phyloP scores from a whole-genome alignment of 2,113 vertebrate species.

The Excalfactoria chinensis region DNA sequence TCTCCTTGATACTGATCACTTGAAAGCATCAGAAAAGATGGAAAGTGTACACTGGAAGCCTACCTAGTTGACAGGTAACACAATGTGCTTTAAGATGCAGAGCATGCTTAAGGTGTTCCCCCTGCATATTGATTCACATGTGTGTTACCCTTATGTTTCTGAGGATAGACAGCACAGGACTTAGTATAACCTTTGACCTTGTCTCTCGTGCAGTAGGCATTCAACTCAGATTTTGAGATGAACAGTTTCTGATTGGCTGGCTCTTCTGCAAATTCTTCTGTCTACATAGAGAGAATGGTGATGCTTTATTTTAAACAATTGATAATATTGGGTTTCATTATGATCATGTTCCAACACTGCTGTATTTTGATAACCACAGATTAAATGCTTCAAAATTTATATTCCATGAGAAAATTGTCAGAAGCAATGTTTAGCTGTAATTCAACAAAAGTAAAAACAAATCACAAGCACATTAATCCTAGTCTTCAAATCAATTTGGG shows the following conservation, averaged over 20 bases:
- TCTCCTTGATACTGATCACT: background rate
- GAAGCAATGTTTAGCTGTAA: background rate
- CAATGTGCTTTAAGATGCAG: background rate
- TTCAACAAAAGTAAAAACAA: background rate
- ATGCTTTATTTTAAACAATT: background rate
- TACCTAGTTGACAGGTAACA: background rate
- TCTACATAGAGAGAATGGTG: background rate
- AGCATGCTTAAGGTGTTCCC: background rate
- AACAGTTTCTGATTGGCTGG: background rate
- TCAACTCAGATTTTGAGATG: background rate
- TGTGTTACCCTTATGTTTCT: background rate
- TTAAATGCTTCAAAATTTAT: background rate
- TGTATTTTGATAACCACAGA: background rate
- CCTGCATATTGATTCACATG: background rate
- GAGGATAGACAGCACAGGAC: background rate
- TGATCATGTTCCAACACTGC: rapidly evolving
- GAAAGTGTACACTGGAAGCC: background rate
- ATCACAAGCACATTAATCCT: background rate
- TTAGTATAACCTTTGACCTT: background rate
- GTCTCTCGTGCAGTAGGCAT: background rate
- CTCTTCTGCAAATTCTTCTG: background rate
- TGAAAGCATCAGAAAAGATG: background rate
- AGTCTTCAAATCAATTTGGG: background rate
- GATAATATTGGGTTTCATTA: background rate
- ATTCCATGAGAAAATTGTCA: background rate